These are phyloP conservation scores for Embidobia sp. DNA, from an alignment of 2,888 invertebrate species.

Conservation along the genomic window DNA sequence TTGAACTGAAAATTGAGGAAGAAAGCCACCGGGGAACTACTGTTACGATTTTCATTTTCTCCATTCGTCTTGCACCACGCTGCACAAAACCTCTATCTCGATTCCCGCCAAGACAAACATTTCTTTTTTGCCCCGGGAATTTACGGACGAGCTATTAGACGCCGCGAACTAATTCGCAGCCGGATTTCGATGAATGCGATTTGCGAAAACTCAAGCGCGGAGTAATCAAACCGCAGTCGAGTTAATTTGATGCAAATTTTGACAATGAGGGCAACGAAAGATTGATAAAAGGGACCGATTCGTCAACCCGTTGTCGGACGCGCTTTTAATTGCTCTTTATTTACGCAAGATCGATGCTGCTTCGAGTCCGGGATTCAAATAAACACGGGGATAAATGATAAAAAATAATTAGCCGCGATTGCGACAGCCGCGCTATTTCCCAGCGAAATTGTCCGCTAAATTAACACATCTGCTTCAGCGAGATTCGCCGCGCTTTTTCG, in stretches of 20 bases:
- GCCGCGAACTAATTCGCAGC: conserved; percentile 14
- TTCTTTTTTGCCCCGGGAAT: conserved; percentile 8
- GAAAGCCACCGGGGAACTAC: conserved; percentile 19
- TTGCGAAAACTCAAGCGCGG: background rate
- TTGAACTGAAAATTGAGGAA: conserved; percentile 38
- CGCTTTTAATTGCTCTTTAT: too few relatives aligned
- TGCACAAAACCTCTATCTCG: conserved; percentile 20
- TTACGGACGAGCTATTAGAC: conserved; percentile 3
- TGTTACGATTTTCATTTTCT: conserved; percentile 40
- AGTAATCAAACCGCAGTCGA: too few relatives aligned
- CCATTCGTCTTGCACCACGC: conserved; percentile 25
- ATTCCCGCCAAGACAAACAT: conserved; percentile 2
- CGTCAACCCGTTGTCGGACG: too few relatives aligned
- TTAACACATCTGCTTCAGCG: too few relatives aligned
- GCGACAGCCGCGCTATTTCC: too few relatives aligned
- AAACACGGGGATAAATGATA: too few relatives aligned
- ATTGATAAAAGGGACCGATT: background rate
- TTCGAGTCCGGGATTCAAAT: too few relatives aligned
- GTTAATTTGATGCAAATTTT: conserved; percentile 44
- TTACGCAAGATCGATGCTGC: too few relatives aligned
- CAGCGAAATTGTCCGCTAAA: too few relatives aligned
- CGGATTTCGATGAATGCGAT: conserved; percentile 7
- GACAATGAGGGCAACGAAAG: conserved; percentile 10
- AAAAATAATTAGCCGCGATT: too few relatives aligned
- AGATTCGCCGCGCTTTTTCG: too few relatives aligned